Percentiles rank a stretch among this genome's conserved stretches.
Conservation (phyloP, 2,797 vertebrate genomes). For the Micrastur ruficollis region DNA sequence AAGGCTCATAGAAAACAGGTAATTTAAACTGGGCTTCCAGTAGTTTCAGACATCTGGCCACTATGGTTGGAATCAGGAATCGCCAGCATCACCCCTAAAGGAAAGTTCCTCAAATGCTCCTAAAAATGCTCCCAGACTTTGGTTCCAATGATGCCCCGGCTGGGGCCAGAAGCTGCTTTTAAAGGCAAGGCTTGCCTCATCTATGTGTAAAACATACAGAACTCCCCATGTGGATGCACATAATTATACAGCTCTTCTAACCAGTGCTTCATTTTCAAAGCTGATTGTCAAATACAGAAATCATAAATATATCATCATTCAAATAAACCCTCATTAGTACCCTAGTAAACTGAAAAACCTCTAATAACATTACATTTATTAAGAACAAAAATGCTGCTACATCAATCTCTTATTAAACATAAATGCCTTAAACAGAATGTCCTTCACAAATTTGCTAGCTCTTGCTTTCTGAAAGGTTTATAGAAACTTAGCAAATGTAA, state of each 20-base stretch:
- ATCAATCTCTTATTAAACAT: background rate
- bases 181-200: background rate
- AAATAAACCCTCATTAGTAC: background rate
- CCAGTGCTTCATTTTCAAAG: background rate
- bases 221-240: background rate
- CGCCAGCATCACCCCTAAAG: background rate
- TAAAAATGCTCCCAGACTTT: background rate
- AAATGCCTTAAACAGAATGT: background rate
- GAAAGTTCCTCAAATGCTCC: background rate
- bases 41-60: background rate
- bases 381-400: background rate
- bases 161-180: background rate
- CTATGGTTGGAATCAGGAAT: background rate
- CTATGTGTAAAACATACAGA: background rate
- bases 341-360: background rate
- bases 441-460: background rate
- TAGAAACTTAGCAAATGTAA: background rate
- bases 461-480: background rate
- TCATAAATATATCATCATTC: background rate
- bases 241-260: background rate
- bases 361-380: background rate
- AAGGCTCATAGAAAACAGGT: background rate
- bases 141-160: accelerated
- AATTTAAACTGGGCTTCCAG: background rate
- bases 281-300: background rate